Evolutionary conservation across 35 echinoderm and acorn worm species (phyloP), one percentile per base, ranked within the genome.

Genomic region (Apostichopus japonicus): DNA sequence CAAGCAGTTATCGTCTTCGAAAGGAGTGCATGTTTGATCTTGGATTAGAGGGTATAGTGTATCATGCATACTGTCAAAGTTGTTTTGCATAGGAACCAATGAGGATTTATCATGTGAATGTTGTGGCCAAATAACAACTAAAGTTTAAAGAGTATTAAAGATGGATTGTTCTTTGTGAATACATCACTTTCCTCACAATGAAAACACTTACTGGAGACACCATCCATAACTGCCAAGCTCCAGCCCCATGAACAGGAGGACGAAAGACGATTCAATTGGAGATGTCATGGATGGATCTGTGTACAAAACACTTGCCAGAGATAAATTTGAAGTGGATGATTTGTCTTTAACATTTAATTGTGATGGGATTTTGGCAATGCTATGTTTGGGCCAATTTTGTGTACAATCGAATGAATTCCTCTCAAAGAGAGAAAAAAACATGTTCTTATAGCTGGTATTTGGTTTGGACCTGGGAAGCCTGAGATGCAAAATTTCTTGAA

Each of bases 341-440:
- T 7, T 92, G 9, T 27, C 90, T 65, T 23, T 92, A 3, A 79
- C 77, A 4, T 92, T 77, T 21, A 92, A 92, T 53, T 4, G 76
- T 79, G 90, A 92, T 80, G 90, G 90, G 9, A 79, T 92, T 23
- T 79, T 77, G 0, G 25, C 1, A 79, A 22, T 3, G 33, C 21
- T 10, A 62, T 19, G 24, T 56, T 92, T n/a, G 80, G 90, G 90
- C 90, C 77, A 10, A 92, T 92, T 56, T 58, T 79, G 77, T 92
- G 90, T 58, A 92, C 77, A 54, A 24, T 92, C 10, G 80, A 77
- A n/a, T n/a, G n/a, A n/a, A n/a, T n/a, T n/a, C n/a, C n/a, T n/a
- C n/a, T n/a, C n/a, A n/a, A n/a, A n/a, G n/a, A n/a, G n/a, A n/a
- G n/a, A n/a, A n/a, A n/a, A n/a, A n/a, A n/a, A n/a, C n/a, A n/a